phyloP scores from a whole-genome alignment of 2,113 vertebrate species.

The Fregetta grallaria region DNA sequence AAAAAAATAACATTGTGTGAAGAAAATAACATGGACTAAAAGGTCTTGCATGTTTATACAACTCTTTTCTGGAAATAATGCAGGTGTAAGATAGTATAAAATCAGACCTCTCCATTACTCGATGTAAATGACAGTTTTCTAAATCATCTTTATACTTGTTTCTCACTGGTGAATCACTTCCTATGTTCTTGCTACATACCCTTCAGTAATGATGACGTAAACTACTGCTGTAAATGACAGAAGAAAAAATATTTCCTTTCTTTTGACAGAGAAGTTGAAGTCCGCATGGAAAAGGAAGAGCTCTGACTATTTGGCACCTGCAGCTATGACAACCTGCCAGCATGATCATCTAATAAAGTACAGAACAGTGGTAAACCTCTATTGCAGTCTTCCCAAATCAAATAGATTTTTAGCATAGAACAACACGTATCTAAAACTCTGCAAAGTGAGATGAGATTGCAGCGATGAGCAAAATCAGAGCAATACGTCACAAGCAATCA shows the following conservation, averaged over 20 bases:
- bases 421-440: not conserved
- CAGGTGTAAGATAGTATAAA: not conserved
- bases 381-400: not conserved
- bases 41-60: not conserved
- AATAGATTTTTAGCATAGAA: conserved; percentile 21
- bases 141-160: not conserved
- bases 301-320: not conserved
- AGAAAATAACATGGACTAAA: not conserved
- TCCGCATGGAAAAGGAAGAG: not conserved
- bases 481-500: conserved; percentile 4
- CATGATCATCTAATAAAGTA: not conserved
- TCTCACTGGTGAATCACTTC: conserved; percentile 23
- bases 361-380: not conserved
- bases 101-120: not conserved
- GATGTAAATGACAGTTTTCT: not conserved
- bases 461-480: not conserved
- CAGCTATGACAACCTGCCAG: conserved; percentile 38
- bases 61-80: not conserved
- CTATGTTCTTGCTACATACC: not conserved
- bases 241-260: not conserved
- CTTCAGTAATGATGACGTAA: not conserved
- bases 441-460: not conserved
- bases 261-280: not conserved
- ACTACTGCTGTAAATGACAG: not conserved
- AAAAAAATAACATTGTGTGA: not conserved